These are phyloP conservation scores for Noctua comes DNA, from an alignment of 2,888 invertebrate genomes.

Conservation along the genomic window DNA sequence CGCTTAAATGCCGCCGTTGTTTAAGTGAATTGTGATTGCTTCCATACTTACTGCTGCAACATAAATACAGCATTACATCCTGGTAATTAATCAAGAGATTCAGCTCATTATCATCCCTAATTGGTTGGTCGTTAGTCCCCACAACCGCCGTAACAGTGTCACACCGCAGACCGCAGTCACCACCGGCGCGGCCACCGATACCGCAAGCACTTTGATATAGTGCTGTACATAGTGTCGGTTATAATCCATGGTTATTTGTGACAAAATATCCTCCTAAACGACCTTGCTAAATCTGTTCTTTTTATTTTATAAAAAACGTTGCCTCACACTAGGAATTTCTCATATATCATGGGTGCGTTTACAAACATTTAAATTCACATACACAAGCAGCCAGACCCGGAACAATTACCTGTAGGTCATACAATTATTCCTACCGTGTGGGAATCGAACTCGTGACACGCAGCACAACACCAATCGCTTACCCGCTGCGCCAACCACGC, in stretches of 20 bases:
- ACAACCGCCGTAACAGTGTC: slow-evolving; percentile 19
- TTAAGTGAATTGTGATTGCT: neutral
- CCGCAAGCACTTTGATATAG: slow-evolving; percentile 12
- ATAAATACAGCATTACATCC: neutral
- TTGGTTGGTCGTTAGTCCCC: slow-evolving; percentile 26
- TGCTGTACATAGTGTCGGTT: neutral
- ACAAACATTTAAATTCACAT: neutral
- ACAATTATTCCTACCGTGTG: neutral
- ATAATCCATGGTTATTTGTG: neutral
- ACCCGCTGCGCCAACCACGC: neutral
- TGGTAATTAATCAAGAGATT: neutral
- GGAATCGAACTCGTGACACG: neutral
- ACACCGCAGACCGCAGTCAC: slow-evolving; percentile 50
- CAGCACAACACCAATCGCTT: neutral
- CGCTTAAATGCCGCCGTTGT: neutral
- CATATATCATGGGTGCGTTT: neutral
- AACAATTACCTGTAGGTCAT: neutral
- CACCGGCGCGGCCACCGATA: neutral
- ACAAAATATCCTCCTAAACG: neutral
- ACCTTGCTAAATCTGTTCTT: too few relatives aligned
- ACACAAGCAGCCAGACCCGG: neutral
- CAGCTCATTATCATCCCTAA: slow-evolving; percentile 37
- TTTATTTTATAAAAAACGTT: neutral
- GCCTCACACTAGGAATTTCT: too few relatives aligned
- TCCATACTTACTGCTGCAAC: neutral